Percentiles rank a stretch among this genome's conserved stretches.
These are phyloP conservation scores for Saccostrea echinata DNA, from an alignment of 1,140 invertebrate genomes.

Conservation along the genomic window DNA sequence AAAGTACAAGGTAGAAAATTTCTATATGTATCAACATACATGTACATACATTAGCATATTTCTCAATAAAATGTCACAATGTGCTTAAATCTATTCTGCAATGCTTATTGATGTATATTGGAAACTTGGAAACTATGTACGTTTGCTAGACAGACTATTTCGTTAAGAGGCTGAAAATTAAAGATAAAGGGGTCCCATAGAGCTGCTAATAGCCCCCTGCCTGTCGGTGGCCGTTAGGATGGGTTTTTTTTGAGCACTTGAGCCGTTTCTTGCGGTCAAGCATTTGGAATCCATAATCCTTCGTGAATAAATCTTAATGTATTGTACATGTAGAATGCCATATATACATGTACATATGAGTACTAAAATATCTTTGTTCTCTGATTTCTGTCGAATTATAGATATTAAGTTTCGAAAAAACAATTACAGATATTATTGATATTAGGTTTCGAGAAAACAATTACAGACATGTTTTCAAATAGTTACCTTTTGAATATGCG, in stretches of 20 bases:
- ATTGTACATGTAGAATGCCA: no score
- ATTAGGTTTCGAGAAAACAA: background rate
- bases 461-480: background rate
- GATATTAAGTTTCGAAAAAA: background rate
- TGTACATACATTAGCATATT: background rate
- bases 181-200: conserved; percentile 29
- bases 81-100: background rate
- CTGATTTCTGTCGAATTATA: background rate
- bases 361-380: background rate
- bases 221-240: background rate
- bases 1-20: background rate
- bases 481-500: background rate
- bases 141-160: background rate
- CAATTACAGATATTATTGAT: background rate
- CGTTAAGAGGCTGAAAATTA: conserved; percentile 39
- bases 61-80: background rate
- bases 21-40: background rate
- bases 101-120: background rate
- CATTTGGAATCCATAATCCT: conserved; percentile 10
- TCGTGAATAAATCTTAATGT: background rate
- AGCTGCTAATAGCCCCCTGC: conserved; percentile 20
- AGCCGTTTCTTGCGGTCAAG: conserved; percentile 36
- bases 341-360: no score
- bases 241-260: background rate
- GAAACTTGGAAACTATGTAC: background rate